These are phyloP conservation scores for Lepidochrysops patricia DNA, from an alignment of 2,888 invertebrate genomes.

Conservation along the genomic window DNA sequence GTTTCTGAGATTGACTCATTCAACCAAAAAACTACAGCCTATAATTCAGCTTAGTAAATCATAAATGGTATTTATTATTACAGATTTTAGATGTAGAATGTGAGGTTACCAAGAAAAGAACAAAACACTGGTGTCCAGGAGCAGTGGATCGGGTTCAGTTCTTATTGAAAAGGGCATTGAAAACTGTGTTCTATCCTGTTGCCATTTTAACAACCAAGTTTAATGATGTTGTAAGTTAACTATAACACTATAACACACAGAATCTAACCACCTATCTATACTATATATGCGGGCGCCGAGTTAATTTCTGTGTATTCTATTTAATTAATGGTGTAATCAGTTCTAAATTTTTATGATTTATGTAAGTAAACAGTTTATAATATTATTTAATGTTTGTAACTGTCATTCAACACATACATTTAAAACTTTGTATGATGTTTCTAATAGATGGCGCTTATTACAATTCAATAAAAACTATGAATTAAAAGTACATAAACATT, in stretches of 20 bases:
- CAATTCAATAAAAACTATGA: background rate
- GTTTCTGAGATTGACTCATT: too few relatives aligned
- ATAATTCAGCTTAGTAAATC: background rate
- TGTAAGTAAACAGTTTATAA: too few relatives aligned
- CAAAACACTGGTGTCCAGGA: constrained; percentile 35
- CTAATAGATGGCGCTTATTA: background rate
- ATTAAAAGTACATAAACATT: background rate
- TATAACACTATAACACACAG: too few relatives aligned
- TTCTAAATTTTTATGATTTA: too few relatives aligned
- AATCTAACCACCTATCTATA: too few relatives aligned
- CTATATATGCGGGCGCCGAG: too few relatives aligned
- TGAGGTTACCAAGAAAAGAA: constrained; percentile 30
- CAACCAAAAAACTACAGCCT: background rate
- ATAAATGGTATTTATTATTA: background rate
- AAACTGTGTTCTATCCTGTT: constrained; percentile 35
- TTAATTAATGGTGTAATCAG: background rate
- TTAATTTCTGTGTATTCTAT: background rate
- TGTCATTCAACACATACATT: too few relatives aligned
- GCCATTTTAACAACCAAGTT: constrained; percentile 36
- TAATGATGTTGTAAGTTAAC: constrained; percentile 44
- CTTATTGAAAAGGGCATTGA: constrained; percentile 31
- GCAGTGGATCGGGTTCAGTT: constrained; percentile 32
- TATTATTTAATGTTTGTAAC: background rate
- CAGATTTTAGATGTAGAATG: constrained; percentile 30
- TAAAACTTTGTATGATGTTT: background rate